Percentiles rank a stretch among this genome's conserved stretches.
These are phyloP conservation scores for Drusus annulatus DNA, from an alignment of 1,140 invertebrate genomes.

Conservation along the genomic window DNA sequence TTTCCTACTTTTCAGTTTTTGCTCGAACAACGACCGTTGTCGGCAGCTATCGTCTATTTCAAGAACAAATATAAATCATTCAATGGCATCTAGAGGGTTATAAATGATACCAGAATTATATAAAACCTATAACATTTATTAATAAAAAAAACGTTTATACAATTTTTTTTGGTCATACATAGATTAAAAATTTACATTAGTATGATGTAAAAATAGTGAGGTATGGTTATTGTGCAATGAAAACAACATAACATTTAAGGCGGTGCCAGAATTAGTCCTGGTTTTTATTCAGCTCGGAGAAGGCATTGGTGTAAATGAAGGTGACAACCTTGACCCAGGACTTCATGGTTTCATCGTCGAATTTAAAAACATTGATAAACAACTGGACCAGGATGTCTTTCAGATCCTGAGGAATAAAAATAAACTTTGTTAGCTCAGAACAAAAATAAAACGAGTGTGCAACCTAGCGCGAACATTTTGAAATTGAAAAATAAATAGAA, in stretches of 20 bases:
- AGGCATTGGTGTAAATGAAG: conserved; percentile 67
- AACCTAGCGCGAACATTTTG: too few relatives aligned
- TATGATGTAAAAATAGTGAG: conserved; percentile 47
- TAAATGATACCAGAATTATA: too few relatives aligned
- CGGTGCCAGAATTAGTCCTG: not conserved
- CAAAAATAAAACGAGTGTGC: too few relatives aligned
- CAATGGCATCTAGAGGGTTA: too few relatives aligned
- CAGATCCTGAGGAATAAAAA: conserved; percentile 62
- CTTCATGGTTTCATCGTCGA: conserved; percentile 62
- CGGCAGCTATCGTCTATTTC: too few relatives aligned
- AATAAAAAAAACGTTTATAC: conserved; percentile 29
- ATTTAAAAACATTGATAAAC: conserved; percentile 65
- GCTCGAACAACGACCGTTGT: too few relatives aligned
- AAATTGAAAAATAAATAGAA: too few relatives aligned
- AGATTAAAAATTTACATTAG: conserved; percentile 3
- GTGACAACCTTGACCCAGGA: conserved; percentile 64
- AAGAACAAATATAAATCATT: too few relatives aligned
- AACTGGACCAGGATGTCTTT: conserved; percentile 66
- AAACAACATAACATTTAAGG: not conserved
- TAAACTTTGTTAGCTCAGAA: too few relatives aligned
- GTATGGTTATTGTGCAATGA: conserved; percentile 46
- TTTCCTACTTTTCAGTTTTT: too few relatives aligned
- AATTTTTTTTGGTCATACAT: conserved; percentile 42
- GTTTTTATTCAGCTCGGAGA: conserved; percentile 56
- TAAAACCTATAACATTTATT: conserved; percentile 37